Evolutionary conservation across 2,888 invertebrate species (phyloP).

Genomic region (Andrena minutula): DNA sequence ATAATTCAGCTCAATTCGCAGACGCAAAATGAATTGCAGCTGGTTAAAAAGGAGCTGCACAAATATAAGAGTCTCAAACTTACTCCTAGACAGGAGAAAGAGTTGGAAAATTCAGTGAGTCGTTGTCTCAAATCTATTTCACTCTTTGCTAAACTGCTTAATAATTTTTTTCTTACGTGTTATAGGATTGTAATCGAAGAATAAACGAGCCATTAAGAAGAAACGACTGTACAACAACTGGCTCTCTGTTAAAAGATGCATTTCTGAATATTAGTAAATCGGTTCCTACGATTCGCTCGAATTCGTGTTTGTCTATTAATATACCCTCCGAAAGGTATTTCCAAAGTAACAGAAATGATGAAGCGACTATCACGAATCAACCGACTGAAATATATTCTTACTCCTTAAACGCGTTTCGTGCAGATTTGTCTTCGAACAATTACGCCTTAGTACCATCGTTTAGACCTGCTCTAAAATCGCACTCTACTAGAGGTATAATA

Average conservation of each 20-base stretch:
- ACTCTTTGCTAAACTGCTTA: background rate
- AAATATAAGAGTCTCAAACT: slow-evolving; percentile 76
- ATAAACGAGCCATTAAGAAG: slow-evolving; percentile 19
- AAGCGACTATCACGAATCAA: slow-evolving; percentile 1
- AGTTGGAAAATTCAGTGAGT: slow-evolving; percentile 70
- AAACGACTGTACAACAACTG: background rate
- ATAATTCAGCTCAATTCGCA: slow-evolving; percentile 74
- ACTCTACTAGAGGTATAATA: slow-evolving; percentile 32
- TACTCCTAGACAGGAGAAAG: slow-evolving; percentile 74
- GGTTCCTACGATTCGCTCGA: slow-evolving; percentile 24
- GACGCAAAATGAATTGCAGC: slow-evolving; percentile 74
- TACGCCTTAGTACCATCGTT: slow-evolving; percentile 14
- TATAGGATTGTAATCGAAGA: slow-evolving; percentile 37
- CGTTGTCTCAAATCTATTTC: background rate
- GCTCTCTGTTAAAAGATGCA: slow-evolving; percentile 14
- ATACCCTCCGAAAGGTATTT: slow-evolving; percentile 21
- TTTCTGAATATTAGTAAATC: slow-evolving; percentile 43
- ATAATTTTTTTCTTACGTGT: slow-evolving; percentile 13
- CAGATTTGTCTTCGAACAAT: slow-evolving; percentile 22
- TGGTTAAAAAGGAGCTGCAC: slow-evolving; percentile 70
- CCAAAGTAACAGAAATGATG: slow-evolving; percentile 6
- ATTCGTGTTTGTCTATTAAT: slow-evolving; percentile 60
- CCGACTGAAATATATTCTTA: slow-evolving; percentile 22
- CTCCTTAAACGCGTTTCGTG: slow-evolving; percentile 12
- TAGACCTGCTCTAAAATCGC: background rate